Percentiles rank a stretch among this genome's conserved stretches.
Evolutionary conservation across 2,113 vertebrate species (phyloP).

Genomic region (Oceanodroma tethys): DNA sequence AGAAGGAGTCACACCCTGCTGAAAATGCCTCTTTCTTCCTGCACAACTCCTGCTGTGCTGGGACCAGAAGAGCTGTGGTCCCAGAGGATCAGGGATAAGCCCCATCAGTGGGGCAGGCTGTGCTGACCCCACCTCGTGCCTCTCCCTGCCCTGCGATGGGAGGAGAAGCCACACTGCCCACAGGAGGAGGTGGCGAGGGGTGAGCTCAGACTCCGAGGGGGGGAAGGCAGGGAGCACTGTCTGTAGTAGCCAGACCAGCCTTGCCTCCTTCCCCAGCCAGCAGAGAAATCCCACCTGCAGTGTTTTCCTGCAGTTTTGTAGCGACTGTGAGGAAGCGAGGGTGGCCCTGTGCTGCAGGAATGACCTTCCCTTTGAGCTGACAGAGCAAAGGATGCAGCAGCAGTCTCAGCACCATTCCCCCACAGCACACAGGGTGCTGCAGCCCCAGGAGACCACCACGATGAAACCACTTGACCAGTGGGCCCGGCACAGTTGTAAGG

Average conservation of each 20-base stretch:
- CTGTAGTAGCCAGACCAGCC: background rate
- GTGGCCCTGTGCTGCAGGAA: background rate
- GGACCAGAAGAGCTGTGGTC: background rate
- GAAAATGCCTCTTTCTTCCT: background rate
- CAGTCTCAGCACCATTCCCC: background rate
- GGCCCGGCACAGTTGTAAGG: background rate
- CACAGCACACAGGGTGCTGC: background rate
- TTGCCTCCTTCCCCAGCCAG: background rate
- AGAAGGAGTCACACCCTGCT: background rate
- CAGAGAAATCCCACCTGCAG: background rate
- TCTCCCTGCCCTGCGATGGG: background rate
- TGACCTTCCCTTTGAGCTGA: background rate
- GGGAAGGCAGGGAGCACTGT: background rate
- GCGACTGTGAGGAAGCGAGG: accelerated
- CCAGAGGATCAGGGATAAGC: background rate
- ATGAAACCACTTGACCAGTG: background rate
- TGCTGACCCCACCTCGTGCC: background rate
- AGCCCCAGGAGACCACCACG: background rate
- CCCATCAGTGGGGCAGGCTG: background rate
- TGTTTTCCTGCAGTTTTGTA: background rate
- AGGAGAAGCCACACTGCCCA: background rate
- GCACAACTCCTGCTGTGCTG: background rate
- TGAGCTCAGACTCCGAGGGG: accelerated
- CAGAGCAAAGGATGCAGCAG: background rate
- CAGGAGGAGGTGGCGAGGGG: background rate